phyloP scores from a whole-genome alignment of 2,888 invertebrate species.

The Acrobasis consociella region DNA sequence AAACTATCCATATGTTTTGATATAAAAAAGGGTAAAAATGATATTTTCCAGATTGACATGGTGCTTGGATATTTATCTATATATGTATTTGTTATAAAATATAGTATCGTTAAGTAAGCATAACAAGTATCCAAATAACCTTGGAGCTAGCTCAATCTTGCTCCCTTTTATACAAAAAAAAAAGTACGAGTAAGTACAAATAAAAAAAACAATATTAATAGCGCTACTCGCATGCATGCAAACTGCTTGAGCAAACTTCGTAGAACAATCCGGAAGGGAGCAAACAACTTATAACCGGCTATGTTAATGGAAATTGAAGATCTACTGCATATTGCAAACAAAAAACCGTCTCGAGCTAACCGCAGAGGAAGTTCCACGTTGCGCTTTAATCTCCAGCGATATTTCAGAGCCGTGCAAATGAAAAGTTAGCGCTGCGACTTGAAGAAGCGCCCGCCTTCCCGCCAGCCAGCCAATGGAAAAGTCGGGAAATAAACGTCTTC shows the following conservation, averaged over 20 bases:
- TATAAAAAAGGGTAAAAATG: too few relatives aligned
- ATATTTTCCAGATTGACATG: too few relatives aligned
- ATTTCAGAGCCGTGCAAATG: constrained; percentile 79
- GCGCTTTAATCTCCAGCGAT: constrained; percentile 77
- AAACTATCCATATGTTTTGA: too few relatives aligned
- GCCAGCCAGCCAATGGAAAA: constrained; percentile 77
- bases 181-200: too few relatives aligned
- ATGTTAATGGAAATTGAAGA: constrained; percentile 25
- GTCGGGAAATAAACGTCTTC: constrained; percentile 78
- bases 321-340: constrained; percentile 35
- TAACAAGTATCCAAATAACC: too few relatives aligned
- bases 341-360: constrained; percentile 67
- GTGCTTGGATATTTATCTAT: too few relatives aligned
- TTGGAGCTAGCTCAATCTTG: too few relatives aligned
- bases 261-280: neutral
- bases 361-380: constrained; percentile 71
- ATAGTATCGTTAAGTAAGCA: too few relatives aligned
- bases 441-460: constrained; percentile 71
- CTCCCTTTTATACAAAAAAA: too few relatives aligned
- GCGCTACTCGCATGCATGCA: neutral
- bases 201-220: neutral
- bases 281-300: constrained; percentile 5
- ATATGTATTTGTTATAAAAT: too few relatives aligned
- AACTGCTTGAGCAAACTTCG: constrained; percentile 1
- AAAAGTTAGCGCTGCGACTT: constrained; percentile 78